Evolutionary conservation across 92 coral and sea anemone species (phyloP).

Genomic region (Palythoa heliodiscus): DNA sequence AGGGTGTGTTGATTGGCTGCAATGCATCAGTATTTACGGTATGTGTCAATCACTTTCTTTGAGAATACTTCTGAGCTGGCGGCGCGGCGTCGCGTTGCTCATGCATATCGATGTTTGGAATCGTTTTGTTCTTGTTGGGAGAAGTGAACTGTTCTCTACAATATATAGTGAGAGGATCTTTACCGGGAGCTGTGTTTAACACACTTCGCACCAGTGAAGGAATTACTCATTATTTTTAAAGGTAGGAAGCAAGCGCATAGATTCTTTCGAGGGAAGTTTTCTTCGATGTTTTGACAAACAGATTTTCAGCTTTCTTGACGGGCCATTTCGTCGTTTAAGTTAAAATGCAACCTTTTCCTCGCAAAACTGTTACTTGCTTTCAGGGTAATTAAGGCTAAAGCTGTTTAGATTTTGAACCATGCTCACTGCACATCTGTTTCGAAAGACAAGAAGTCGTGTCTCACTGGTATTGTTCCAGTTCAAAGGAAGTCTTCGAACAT

Average conservation of each 20-base stretch:
- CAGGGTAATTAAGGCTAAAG: slow-evolving; percentile 15
- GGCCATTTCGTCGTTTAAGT: slow-evolving; percentile 38
- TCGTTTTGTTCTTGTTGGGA: neutral
- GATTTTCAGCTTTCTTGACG: slow-evolving; percentile 41
- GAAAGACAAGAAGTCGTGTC: neutral
- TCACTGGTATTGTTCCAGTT: neutral
- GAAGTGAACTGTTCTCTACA: slow-evolving; percentile 29
- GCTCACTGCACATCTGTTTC: neutral
- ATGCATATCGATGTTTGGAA: slow-evolving; percentile 1
- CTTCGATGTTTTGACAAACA: slow-evolving; percentile 33
- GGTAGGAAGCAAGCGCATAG: slow-evolving; percentile 21
- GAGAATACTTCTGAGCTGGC: neutral
- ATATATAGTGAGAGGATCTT: neutral
- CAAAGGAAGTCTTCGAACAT: slow-evolving; percentile 17
- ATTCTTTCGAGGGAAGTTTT: slow-evolving; percentile 1
- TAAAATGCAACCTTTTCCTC: slow-evolving; percentile 13
- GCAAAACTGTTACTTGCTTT: slow-evolving; percentile 31
- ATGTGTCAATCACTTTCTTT: slow-evolving; percentile 81
- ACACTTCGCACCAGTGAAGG: slow-evolving; percentile 25
- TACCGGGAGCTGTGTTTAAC: neutral
- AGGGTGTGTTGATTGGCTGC: slow-evolving; percentile 21
- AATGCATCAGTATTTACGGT: slow-evolving; percentile 67
- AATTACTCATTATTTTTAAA: neutral
- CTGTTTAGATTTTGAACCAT: neutral
- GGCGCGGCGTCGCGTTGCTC: slow-evolving; percentile 39